phyloP scores from a whole-genome alignment of 2,113 vertebrate genomes.

The Cryptomyrus ogoouensis region DNA sequence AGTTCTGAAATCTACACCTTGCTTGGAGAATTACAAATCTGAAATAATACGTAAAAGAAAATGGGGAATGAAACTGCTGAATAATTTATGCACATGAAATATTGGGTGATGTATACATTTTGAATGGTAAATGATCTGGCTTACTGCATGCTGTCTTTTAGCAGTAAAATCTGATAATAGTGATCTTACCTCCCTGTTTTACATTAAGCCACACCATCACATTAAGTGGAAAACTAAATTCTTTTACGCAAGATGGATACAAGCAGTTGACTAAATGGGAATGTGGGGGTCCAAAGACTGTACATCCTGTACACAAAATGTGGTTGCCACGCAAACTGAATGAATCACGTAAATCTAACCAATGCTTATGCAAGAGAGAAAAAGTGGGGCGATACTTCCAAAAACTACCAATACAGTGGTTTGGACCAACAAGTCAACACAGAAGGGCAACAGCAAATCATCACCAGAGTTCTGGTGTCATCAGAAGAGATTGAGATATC shows the following conservation, averaged over 20 bases:
- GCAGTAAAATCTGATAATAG: neutral
- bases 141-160: neutral
- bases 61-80: neutral
- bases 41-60: neutral
- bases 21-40: neutral
- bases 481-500: neutral
- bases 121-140: neutral
- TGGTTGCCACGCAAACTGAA: neutral
- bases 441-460: neutral
- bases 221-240: neutral
- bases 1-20: neutral
- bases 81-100: neutral
- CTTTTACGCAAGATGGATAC: neutral
- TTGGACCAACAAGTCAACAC: neutral
- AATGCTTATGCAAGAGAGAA: neutral
- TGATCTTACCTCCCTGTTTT: neutral
- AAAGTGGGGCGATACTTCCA: neutral
- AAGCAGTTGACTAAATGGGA: neutral
- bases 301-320: neutral
- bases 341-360: neutral
- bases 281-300: neutral
- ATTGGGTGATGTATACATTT: neutral
- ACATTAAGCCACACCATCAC: neutral
- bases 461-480: neutral
- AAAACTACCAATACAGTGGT: neutral